Percentiles rank a stretch among this genome's conserved stretches.
phyloP scores from a whole-genome alignment of 2,888 invertebrate genomes.

The Asteroscopus sphinx region DNA sequence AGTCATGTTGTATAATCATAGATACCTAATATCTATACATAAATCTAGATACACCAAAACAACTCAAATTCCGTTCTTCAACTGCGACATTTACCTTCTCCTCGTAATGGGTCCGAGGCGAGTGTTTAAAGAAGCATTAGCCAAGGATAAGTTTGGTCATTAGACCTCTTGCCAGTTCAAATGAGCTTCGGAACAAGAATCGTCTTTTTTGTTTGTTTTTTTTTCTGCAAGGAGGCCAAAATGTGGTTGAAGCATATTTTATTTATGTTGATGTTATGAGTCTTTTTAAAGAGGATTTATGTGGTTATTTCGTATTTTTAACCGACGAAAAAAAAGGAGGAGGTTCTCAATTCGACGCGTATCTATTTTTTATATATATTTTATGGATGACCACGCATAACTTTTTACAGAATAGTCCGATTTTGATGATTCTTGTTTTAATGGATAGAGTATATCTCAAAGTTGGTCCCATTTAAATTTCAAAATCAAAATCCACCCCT shows the following conservation, averaged over 20 bases:
- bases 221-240: neutral
- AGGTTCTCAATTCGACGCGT: too few species aligned
- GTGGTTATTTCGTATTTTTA: neutral
- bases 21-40: too few species aligned
- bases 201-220: constrained; percentile 11
- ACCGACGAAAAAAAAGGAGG: too few species aligned
- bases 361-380: too few species aligned
- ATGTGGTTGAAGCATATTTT: neutral
- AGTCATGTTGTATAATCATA: too few species aligned
- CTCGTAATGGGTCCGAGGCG: constrained; percentile 68
- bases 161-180: constrained; percentile 65
- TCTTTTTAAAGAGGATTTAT: neutral
- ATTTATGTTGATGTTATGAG: neutral
- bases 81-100: constrained; percentile 30
- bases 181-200: constrained; percentile 20
- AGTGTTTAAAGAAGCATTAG: constrained; percentile 82
- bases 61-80: constrained; percentile 7
- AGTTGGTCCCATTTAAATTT: too few species aligned
- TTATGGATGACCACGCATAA: too few species aligned
- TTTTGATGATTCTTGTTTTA: too few species aligned
- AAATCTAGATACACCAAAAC: constrained; percentile 4
- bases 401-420: too few species aligned
- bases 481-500: too few species aligned
- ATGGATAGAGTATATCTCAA: too few species aligned
- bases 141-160: constrained; percentile 76